Conservation (phyloP, 2,888 invertebrate genomes). For the Melinaea marsaeus region DNA sequence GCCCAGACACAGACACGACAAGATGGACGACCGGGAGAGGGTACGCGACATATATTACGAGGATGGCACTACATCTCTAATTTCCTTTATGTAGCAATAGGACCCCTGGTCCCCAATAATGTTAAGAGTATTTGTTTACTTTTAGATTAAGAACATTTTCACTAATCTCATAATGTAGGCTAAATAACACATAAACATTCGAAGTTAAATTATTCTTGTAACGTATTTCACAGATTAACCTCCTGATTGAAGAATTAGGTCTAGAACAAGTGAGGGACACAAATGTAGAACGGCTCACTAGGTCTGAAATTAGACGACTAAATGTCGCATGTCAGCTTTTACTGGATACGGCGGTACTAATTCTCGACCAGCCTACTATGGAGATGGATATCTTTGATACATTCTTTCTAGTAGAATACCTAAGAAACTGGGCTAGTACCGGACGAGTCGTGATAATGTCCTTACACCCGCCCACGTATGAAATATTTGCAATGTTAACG, state of each 20-base stretch:
- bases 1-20: slow-evolving; percentile 79
- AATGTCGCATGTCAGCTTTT: slow-evolving; percentile 94
- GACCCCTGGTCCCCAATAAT: too few species aligned
- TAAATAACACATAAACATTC: too few species aligned
- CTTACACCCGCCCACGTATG: slow-evolving; percentile 95
- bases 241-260: slow-evolving; percentile 93
- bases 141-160: too few species aligned
- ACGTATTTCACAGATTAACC: slow-evolving; percentile 82
- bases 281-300: slow-evolving; percentile 89
- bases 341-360: slow-evolving; percentile 90
- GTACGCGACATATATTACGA: slow-evolving; percentile 56
- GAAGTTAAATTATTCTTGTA: not conserved
- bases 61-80: too few species aligned
- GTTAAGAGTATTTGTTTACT: too few species aligned
- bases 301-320: slow-evolving; percentile 91
- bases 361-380: slow-evolving; percentile 91
- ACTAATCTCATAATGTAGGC: too few species aligned
- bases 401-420: slow-evolving; percentile 95
- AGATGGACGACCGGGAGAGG: slow-evolving; percentile 85
- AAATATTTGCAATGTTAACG: slow-evolving; percentile 95
- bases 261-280: slow-evolving; percentile 93
- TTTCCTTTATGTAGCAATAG: too few species aligned
- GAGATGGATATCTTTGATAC: slow-evolving; percentile 97
- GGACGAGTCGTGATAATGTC: slow-evolving; percentile 93
- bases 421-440: slow-evolving; percentile 92